phyloP scores from a whole-genome alignment of 2,888 invertebrate genomes.

The Choristoneura rosaceana region DNA sequence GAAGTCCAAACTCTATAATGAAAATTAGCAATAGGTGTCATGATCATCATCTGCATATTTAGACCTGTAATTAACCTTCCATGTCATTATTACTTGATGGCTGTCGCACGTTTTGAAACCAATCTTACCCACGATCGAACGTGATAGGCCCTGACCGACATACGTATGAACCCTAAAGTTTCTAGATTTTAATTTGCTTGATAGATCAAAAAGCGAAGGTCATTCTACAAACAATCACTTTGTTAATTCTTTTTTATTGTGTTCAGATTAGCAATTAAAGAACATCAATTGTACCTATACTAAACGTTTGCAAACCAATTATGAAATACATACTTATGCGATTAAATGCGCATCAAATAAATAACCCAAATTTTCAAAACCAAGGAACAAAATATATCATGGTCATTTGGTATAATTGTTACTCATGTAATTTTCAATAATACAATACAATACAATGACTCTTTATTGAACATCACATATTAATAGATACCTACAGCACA shows the following conservation, averaged over 20 bases:
- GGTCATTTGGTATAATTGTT: too few species aligned
- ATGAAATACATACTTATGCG: background rate
- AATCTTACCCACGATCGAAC: conserved; percentile 6
- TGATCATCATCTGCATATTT: background rate
- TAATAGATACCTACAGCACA: too few species aligned
- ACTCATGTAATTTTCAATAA: too few species aligned
- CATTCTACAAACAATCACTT: conserved; percentile 8
- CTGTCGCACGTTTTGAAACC: conserved; percentile 9
- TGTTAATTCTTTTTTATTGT: background rate
- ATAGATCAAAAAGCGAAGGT: conserved; percentile 24
- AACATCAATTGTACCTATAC: background rate
- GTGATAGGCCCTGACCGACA: conserved; percentile 33
- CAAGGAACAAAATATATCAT: too few species aligned
- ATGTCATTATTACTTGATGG: conserved; percentile 2
- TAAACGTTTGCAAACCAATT: background rate
- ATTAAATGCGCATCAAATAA: background rate
- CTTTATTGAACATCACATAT: too few species aligned
- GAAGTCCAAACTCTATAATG: too few species aligned
- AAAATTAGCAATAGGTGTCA: background rate
- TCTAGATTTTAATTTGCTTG: conserved; percentile 28
- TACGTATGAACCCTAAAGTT: conserved; percentile 13
- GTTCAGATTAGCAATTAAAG: background rate
- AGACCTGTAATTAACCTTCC: conserved; percentile 12
- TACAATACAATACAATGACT: too few species aligned
- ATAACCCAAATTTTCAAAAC: too few species aligned